These are phyloP conservation scores for Halcyon senegalensis DNA, from an alignment of 2,113 vertebrate species.

Conservation along the genomic window DNA sequence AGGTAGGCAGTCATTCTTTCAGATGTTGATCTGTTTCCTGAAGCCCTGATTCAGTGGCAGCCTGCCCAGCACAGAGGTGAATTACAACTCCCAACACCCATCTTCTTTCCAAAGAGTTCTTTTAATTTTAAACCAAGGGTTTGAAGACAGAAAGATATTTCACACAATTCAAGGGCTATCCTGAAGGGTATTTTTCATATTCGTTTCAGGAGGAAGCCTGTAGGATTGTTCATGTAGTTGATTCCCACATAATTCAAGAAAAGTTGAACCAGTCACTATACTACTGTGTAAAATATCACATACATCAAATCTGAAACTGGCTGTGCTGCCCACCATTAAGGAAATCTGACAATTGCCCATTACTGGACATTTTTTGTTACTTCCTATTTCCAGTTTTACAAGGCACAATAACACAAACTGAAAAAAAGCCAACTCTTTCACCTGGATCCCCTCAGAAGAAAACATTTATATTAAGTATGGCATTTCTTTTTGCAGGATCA, in stretches of 20 bases:
- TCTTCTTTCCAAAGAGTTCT: background rate
- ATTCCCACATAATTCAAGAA: background rate
- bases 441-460: background rate
- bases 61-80: conserved; percentile 25
- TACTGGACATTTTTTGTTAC: background rate
- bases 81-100: conserved; percentile 34
- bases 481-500: background rate
- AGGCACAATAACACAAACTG: background rate
- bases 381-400: background rate
- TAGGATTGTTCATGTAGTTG: background rate
- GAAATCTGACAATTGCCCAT: background rate
- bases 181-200: background rate
- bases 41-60: conserved; percentile 33
- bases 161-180: background rate
- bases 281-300: background rate
- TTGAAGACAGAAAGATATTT: conserved; percentile 30
- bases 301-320: background rate
- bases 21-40: conserved; percentile 27
- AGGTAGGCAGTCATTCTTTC: conserved; percentile 12
- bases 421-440: background rate
- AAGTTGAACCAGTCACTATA: background rate
- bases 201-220: background rate
- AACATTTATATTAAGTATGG: background rate
- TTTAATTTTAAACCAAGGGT: conserved; percentile 34
- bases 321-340: background rate